Evolutionary conservation across 2,797 vertebrate species (phyloP), one percentile per base, ranked within the genome.

Genomic region (Lycodopsis pacificus): DNA sequence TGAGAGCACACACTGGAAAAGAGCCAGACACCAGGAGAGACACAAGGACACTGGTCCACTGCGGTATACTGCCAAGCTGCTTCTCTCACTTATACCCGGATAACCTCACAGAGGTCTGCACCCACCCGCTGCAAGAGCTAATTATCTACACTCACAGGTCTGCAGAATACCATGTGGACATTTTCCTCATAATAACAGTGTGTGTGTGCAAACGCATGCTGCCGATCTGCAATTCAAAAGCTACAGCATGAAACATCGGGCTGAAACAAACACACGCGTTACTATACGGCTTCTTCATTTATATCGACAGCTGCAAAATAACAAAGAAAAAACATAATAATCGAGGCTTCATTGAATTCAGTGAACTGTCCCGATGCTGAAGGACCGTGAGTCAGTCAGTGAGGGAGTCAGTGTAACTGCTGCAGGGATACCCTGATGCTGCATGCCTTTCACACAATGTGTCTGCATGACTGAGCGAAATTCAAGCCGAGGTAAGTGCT

Each of bases 1-100:
- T 65, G 77, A 86, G 75, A 76, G 80, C 74, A 88, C 85, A 84
- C 11, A 57, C 82, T 92, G 93, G 92, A 93, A 80, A 73, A 42
- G 36, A 89, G 92, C 94, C 94, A 94, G 82, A 83, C 74, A 70
- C 80, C 80, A 86, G 86, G 87, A 91, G 84, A 89, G 86, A 71
- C 79, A 84, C 91, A 94, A 94, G 93, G 91, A 93, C 92, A 93
- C 82, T 25, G 76, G 85, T 72, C 83, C 86, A 90, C 89, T 93
- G 92, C 88, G 49, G 92, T 85, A 83, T 36, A 53, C 75, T 83
- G 86, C 82, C 88, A 90, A 83, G 70, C 83, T 86, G 81, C 85
- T 65, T 32, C 68, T 63, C 73, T 63, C 73, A 38, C 44, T 20
- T 54, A 0, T 44, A 44, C 56, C 79, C 62, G 64, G 65, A 83